phyloP scores from a whole-genome alignment of 2,113 vertebrate genomes.

The Barnardius zonarius region DNA sequence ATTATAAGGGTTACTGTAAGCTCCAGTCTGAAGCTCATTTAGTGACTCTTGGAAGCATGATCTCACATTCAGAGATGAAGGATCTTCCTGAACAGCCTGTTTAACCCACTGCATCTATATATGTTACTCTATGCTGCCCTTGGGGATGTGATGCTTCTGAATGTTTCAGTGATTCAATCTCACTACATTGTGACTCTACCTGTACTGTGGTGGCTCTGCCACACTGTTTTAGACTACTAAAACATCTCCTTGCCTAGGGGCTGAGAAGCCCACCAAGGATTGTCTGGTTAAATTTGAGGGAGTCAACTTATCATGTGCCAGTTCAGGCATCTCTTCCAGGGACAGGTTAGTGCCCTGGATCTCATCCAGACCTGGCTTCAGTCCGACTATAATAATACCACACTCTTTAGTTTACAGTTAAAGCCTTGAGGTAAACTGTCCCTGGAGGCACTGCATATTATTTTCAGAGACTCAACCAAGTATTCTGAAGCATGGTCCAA shows the following conservation, averaged over 20 bases:
- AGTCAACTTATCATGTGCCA: not conserved
- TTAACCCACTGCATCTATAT: not conserved
- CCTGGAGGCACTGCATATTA: not conserved
- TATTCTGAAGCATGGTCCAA: not conserved
- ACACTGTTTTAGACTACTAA: not conserved
- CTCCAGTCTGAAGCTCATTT: not conserved
- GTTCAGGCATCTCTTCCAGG: not conserved
- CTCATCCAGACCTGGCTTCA: not conserved
- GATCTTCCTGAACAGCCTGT: not conserved
- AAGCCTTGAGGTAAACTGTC: not conserved
- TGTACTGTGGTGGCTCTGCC: not conserved
- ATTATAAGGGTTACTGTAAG: conserved; percentile 1
- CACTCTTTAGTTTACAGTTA: not conserved
- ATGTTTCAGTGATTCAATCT: not conserved
- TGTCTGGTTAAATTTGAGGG: not conserved
- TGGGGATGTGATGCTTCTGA: not conserved
- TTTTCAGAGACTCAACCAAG: not conserved
- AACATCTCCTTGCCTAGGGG: not conserved
- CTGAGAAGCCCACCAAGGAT: not conserved
- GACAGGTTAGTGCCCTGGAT: conserved; percentile 8
- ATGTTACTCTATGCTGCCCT: not conserved
- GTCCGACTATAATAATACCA: not conserved
- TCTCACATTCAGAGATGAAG: not conserved
- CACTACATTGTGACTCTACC: not conserved
- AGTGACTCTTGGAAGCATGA: not conserved